phyloP scores from a whole-genome alignment of 2,888 invertebrate genomes.

The Drosophila falleni region DNA sequence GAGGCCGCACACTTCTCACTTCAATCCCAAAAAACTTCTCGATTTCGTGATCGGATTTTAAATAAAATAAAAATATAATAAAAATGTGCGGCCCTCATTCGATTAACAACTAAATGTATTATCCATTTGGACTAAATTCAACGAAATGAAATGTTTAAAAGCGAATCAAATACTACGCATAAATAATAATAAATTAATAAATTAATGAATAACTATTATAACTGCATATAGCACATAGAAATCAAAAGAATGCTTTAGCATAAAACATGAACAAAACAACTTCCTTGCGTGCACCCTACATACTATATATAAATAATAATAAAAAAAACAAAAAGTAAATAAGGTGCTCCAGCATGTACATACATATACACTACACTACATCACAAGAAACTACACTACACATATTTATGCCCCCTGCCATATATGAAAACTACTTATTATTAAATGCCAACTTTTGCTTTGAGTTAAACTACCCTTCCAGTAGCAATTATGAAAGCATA shows the following conservation, averaged over 20 bases:
- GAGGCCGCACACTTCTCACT: slow-evolving; percentile 29
- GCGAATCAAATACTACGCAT: slow-evolving; percentile 43
- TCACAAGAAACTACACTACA: slow-evolving; percentile 26
- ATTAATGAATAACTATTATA: slow-evolving; percentile 30
- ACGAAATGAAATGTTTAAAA: slow-evolving; percentile 57
- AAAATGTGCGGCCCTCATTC: slow-evolving; percentile 19
- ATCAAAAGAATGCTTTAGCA: slow-evolving; percentile 79
- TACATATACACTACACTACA: slow-evolving; percentile 62
- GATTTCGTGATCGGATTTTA: slow-evolving; percentile 39
- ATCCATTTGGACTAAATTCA: slow-evolving; percentile 66
- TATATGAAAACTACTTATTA: slow-evolving; percentile 26
- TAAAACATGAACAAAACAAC: slow-evolving; percentile 49
- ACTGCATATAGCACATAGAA: slow-evolving; percentile 75
- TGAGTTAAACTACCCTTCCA: slow-evolving; percentile 72
- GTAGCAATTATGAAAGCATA: slow-evolving; percentile 57
- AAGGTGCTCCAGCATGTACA: slow-evolving; percentile 70
- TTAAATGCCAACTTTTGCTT: slow-evolving; percentile 62
- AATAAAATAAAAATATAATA: slow-evolving; percentile 18
- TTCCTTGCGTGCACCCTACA: slow-evolving; percentile 59
- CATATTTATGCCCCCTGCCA: slow-evolving; percentile 57
- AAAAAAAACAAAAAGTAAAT: neutral
- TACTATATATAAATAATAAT: slow-evolving; percentile 11
- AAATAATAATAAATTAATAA: slow-evolving; percentile 26
- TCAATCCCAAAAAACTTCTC: slow-evolving; percentile 1
- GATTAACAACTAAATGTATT: slow-evolving; percentile 31